Evolutionary conservation across 2,797 vertebrate genomes (phyloP).

Genomic region (Danio kyathit): DNA sequence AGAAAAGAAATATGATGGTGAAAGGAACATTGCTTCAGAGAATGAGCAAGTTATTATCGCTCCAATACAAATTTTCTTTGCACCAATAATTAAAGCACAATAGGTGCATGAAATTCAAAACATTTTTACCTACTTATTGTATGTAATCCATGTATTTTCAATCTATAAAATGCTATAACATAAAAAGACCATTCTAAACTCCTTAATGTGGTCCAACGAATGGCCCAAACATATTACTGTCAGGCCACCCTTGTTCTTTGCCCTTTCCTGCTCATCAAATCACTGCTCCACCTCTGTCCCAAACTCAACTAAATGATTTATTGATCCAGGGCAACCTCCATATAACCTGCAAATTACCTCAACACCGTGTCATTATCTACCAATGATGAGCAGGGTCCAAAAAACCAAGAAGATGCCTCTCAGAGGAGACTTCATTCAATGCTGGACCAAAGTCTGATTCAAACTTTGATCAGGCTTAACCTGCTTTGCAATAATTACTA

Average conservation of each 20-base stretch:
- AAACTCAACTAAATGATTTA: conserved; percentile 80
- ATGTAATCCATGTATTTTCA: not conserved
- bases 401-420: conserved; percentile 69
- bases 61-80: not conserved
- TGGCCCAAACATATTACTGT: conserved; percentile 43
- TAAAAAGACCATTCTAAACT: not conserved
- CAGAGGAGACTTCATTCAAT: conserved; percentile 72
- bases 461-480: conserved; percentile 64
- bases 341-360: conserved; percentile 81
- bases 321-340: conserved; percentile 78
- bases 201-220: conserved; percentile 16
- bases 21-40: not conserved
- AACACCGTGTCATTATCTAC: conserved; percentile 78
- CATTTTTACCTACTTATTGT: not conserved
- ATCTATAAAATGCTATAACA: not conserved
- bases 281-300: conserved; percentile 61
- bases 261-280: conserved; percentile 40
- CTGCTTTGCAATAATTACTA: conserved; percentile 62
- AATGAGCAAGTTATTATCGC: not conserved
- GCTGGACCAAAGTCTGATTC: conserved; percentile 68
- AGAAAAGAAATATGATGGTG: not conserved
- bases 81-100: not conserved
- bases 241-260: conserved; percentile 57
- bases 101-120: not conserved
- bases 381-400: conserved; percentile 70